Evolutionary conservation across 2,113 vertebrate genomes (phyloP), one percentile per base, ranked within the genome.

Genomic region (Ursus arctos): DNA sequence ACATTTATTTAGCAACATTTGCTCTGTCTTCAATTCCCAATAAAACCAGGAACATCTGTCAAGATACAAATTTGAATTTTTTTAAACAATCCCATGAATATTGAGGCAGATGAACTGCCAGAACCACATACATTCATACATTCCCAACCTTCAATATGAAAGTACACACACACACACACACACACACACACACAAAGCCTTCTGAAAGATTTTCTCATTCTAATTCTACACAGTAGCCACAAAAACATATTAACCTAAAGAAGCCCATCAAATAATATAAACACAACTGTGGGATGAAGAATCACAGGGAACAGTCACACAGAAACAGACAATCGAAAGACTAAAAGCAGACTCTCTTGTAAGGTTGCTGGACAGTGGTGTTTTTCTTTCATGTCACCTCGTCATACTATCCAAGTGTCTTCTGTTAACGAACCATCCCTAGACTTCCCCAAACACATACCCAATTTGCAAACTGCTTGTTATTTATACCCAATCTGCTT

Each of bases 401-500:
- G 36, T 40, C 43, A 10, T 7, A 21, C 76, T 63, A 95, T 87
- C 92, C 77, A 93, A 96, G 61, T 36, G 43, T n/a, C 67, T 83
- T 40, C 43, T 55, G 57, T 28, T 55, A 90, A 57, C n/a, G 76
- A 16, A 49, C 14, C 24, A 65, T 31, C 16, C 61, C 53, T 59
- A 88, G 47, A 43, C 85, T 61, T 47, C 43, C 51, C 59, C 21
- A 2, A 77, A 95, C 15, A 33, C 31, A 74, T 0, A 77, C 59
- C 53, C 93, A 84, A 97, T 77, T 76, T 81, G 57, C 47, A 91
- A 93, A 93, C 24, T 55, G 31, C 77, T 81, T 55, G 31, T 59
- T 86, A 92, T 89, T 88, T 74, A 86, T 43, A 96, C 18, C 12
- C 18, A 63, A 80, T 93, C 76, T 94, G 36, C 55, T 85, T 87